phyloP scores from a whole-genome alignment of 2,113 vertebrate species.

The Merops nubicus region DNA sequence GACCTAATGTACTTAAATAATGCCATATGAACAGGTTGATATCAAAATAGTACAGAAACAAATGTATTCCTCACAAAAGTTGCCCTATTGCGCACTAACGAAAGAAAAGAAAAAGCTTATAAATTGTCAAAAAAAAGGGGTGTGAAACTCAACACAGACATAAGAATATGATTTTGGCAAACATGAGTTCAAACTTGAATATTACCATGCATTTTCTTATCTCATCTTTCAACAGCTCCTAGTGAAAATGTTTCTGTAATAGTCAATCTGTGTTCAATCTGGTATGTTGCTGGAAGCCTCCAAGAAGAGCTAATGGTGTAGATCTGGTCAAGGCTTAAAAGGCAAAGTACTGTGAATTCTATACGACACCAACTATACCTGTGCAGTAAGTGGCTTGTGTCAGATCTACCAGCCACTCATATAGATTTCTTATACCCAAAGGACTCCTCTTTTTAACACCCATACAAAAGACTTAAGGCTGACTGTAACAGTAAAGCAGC shows the following conservation, averaged over 20 bases:
- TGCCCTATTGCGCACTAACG: not conserved
- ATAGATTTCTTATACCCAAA: not conserved
- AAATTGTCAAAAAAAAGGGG: not conserved
- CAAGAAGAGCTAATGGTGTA: not conserved
- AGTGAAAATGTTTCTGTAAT: not conserved
- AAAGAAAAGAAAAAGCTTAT: not conserved
- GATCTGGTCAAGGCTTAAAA: not conserved
- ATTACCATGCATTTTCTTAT: not conserved
- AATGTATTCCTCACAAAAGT: not conserved
- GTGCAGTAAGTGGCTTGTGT: not conserved
- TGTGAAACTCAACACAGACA: rapidly evolving
- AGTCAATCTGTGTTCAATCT: not conserved
- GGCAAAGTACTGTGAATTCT: not conserved
- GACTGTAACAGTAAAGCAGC: not conserved
- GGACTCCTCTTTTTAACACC: not conserved
- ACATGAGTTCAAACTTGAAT: not conserved
- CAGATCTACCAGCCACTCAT: not conserved
- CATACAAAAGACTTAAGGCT: not conserved
- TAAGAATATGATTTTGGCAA: not conserved
- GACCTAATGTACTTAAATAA: not conserved
- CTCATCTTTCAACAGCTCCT: not conserved
- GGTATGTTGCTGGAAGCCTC: not conserved
- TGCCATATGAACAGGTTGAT: not conserved
- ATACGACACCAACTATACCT: not conserved
- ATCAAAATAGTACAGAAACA: not conserved